Evolutionary conservation across 2,797 vertebrate genomes (phyloP).

Genomic region (Taenioides sp.): DNA sequence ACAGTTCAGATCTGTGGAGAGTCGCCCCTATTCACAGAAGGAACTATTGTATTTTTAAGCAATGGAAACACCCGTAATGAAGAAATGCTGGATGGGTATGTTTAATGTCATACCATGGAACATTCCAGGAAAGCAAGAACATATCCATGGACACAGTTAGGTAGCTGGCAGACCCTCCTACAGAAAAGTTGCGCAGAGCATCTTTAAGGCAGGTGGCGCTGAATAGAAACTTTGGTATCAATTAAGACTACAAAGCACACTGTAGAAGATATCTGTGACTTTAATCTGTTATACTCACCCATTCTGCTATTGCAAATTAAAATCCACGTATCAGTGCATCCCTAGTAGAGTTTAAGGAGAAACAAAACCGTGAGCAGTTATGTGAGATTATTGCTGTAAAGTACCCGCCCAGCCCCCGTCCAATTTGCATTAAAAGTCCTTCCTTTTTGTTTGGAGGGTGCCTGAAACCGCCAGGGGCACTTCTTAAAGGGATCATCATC

Average conservation of each 20-base stretch:
- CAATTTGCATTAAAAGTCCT: conserved; percentile 48
- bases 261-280: background rate
- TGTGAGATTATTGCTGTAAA: conserved; percentile 77
- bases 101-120: no score
- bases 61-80: no score
- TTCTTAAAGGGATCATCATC: conserved; percentile 65
- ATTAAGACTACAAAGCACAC: background rate
- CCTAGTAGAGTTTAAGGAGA: conserved; percentile 57
- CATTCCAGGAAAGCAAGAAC: no score
- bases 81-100: no score
- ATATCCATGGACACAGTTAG: no score
- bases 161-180: no score
- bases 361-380: conserved; percentile 39
- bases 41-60: no score
- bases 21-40: no score
- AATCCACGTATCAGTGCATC: conserved; percentile 44
- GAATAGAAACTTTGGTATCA: background rate
- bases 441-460: conserved; percentile 49
- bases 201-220: background rate
- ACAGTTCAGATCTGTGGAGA: no score
- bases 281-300: background rate
- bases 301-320: background rate
- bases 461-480: conserved; percentile 70
- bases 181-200: no score
- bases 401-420: conserved; percentile 56